Conservation (phyloP, 2,797 vertebrate species). For the Coccyzus lansbergi region DNA sequence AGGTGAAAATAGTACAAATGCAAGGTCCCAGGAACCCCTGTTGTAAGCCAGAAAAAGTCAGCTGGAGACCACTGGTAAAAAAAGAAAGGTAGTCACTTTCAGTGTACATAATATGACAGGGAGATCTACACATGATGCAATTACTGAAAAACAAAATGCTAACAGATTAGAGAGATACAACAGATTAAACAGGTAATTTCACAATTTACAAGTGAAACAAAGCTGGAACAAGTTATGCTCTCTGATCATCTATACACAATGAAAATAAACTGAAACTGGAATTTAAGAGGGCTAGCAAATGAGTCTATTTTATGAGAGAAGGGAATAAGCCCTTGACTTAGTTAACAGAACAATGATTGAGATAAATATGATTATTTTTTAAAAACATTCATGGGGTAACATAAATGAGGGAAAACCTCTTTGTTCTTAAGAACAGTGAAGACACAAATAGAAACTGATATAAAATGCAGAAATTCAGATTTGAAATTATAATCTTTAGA, state of each 20-base stretch:
- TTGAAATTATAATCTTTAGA: not conserved
- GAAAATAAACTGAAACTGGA: not conserved
- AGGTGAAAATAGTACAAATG: not conserved
- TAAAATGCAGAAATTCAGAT: not conserved
- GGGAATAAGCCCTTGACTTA: not conserved
- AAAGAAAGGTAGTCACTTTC: not conserved
- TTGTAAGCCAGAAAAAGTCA: not conserved
- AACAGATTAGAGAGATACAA: not conserved
- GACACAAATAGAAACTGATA: not conserved
- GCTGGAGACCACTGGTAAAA: not conserved
- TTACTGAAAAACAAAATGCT: not conserved
- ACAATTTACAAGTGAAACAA: not conserved
- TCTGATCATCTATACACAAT: not conserved
- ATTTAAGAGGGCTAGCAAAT: not conserved
- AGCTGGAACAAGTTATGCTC: not conserved
- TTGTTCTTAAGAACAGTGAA: not conserved
- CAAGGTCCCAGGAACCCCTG: not conserved
- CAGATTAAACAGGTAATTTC: not conserved
- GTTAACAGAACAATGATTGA: not conserved
- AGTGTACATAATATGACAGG: not conserved
- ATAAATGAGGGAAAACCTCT: accelerated
- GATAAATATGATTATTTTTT: not conserved
- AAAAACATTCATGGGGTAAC: not conserved
- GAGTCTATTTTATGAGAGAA: not conserved
- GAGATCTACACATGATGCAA: not conserved